A percentile compares a stretch with the other conserved stretches of the same genome.
These are phyloP conservation scores for Pheosia tremula DNA, from an alignment of 2,888 invertebrate genomes.

Conservation along the genomic window DNA sequence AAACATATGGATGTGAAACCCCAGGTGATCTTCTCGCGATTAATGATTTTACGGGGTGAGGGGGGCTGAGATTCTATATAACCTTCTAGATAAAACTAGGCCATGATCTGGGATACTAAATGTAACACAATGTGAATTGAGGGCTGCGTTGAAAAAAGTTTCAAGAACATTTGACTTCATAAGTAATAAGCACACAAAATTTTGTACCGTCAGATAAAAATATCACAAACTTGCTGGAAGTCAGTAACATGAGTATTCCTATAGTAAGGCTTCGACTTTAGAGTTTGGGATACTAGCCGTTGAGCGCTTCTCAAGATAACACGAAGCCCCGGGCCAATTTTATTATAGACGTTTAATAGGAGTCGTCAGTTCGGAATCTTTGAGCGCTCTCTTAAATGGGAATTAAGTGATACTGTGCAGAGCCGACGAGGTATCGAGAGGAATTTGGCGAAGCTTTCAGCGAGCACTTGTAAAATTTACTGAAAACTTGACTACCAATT, in stretches of 20 bases:
- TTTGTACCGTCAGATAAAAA: too few relatives aligned
- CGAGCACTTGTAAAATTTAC: background rate
- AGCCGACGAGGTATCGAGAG: slow-evolving; percentile 19
- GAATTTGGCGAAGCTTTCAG: slow-evolving; percentile 25
- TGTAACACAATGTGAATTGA: too few relatives aligned
- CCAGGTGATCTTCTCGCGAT: too few relatives aligned
- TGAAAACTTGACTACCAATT: background rate
- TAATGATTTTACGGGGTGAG: too few relatives aligned
- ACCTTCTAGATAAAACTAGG: too few relatives aligned
- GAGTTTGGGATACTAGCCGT: slow-evolving; percentile 25
- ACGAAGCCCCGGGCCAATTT: slow-evolving; percentile 38
- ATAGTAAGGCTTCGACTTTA: background rate
- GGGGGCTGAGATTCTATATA: too few relatives aligned
- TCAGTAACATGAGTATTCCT: background rate
- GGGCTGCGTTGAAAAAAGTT: too few relatives aligned
- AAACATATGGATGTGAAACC: too few relatives aligned
- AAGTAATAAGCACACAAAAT: too few relatives aligned
- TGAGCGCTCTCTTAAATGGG: slow-evolving; percentile 28
- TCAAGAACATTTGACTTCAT: too few relatives aligned
- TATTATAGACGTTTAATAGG: slow-evolving; percentile 38
- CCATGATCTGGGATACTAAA: too few relatives aligned
- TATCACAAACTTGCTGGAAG: background rate
- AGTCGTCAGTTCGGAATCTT: slow-evolving; percentile 37
- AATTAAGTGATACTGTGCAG: slow-evolving; percentile 30
- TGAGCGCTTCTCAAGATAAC: slow-evolving; percentile 28